phyloP scores from a whole-genome alignment of 2,888 invertebrate genomes.

The Elysia crispata region DNA sequence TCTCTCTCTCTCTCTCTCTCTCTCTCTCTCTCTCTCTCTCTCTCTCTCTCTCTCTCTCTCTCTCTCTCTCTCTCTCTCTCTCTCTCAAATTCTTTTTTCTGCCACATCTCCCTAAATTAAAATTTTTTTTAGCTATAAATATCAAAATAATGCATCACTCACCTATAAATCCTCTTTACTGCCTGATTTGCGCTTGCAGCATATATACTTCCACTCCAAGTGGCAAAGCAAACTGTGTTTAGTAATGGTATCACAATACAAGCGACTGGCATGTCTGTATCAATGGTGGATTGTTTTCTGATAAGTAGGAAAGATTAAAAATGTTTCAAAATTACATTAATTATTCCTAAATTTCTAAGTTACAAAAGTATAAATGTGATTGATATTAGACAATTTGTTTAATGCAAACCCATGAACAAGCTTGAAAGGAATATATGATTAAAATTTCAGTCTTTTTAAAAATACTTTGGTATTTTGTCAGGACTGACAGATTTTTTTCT shows the following conservation, averaged over 20 bases:
- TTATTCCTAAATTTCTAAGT: too few relatives aligned
- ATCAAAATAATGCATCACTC: background rate
- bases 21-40: background rate
- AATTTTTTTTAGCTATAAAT: too few relatives aligned
- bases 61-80: too few relatives aligned
- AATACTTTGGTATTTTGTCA: too few relatives aligned
- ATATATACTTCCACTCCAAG: conserved; percentile 30
- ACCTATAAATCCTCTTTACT: conserved; percentile 17
- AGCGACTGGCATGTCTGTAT: conserved; percentile 23
- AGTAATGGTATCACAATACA: background rate
- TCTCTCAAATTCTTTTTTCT: too few relatives aligned
- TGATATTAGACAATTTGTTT: too few relatives aligned
- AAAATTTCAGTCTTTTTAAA: too few relatives aligned
- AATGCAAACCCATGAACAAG: too few relatives aligned
- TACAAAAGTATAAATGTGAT: too few relatives aligned
- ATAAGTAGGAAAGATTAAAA: background rate
- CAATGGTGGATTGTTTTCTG: conserved; percentile 22
- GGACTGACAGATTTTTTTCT: too few relatives aligned
- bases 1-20: conserved; percentile 38
- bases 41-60: background rate
- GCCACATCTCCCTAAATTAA: too few relatives aligned
- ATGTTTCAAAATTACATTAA: background rate
- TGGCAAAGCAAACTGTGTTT: conserved; percentile 10
- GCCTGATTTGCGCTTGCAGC: background rate
- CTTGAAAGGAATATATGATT: too few relatives aligned